Base-by-base conservation (phyloP, 1,140 invertebrate species). In the Cyclargus thomasi region DNA sequence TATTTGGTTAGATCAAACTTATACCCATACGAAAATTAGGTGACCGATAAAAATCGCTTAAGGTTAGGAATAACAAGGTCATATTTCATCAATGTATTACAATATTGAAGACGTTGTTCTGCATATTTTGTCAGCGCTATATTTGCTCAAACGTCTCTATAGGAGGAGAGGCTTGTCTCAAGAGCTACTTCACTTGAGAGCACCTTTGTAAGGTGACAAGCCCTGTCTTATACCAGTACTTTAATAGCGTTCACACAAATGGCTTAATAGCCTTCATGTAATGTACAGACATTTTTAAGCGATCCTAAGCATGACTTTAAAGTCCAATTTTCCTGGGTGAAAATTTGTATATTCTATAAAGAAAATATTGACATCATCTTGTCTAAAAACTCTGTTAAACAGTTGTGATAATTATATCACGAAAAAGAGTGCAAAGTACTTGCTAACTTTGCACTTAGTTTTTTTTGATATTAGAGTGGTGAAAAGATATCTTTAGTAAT, bases 161-260 rank as follows among this genome's bases (percentile, higher is more conserved):
- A 70, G 73, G 67, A 77, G 65, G 71, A 75, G 81, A 71, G 71
- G 73, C 78, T 85, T 75, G 86, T 86, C 84, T 89, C 82, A 67
- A 89, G 85, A 73, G 75, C 68, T 71, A 68, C 85, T 86, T 70
- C 69, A 74, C 70, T 71, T 70, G 79, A 86, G 85, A 73, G 75
- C 73, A 72, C 78, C 79, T 74, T 78, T 78, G 74, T 71, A 73
- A 82, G 81, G 79, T 86, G 86, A 85, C 83, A 82, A 82, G 76
- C 79, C 67, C 82, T 79, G 83, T 85, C 80, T 89, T 86, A 87
- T 86, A 85, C 82, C 75, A 74, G 74, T 74, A 71, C 70, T 76
- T 79, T 81, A 72, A 74, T 73, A 55, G 74, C 71, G 75, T 75
- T 75, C 17, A 11, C 55, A 59, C 10, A 59, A 59, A 59, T 20